Conservation (phyloP, 2,113 vertebrate genomes). For the Genyomyrus donnyi region DNA sequence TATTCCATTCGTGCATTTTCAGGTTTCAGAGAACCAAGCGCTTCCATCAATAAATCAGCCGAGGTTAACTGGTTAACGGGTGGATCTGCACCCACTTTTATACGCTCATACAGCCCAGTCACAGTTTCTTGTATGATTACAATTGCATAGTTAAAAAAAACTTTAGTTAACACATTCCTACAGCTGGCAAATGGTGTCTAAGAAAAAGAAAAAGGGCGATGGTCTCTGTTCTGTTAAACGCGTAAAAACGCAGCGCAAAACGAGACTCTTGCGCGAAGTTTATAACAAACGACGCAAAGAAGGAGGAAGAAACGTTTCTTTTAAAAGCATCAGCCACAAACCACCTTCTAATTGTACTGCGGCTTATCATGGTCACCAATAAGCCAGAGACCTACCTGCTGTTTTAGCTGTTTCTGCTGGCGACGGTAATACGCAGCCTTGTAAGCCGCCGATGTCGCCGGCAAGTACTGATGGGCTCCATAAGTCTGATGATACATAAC, state of each 20-base stretch:
- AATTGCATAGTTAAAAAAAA: neutral
- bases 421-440: conserved; percentile 66
- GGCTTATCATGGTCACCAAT: neutral
- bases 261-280: neutral
- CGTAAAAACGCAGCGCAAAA: conserved; percentile 7
- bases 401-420: conserved; percentile 60
- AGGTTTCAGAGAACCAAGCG: neutral
- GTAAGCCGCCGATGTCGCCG: conserved; percentile 54
- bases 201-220: neutral
- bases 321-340: neutral
- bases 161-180: neutral
- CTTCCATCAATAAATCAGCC: neutral
- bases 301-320: neutral
- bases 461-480: conserved; percentile 75
- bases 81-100: neutral
- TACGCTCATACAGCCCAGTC: neutral
- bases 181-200: neutral
- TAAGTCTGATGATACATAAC: conserved; percentile 85
- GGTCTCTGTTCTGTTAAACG: neutral
- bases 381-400: conserved; percentile 68
- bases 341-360: neutral
- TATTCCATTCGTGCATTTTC: neutral
- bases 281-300: neutral
- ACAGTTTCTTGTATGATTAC: neutral
- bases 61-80: neutral